Conservation (phyloP, 2,797 vertebrate genomes). For the Acipenser transmontanus region DNA sequence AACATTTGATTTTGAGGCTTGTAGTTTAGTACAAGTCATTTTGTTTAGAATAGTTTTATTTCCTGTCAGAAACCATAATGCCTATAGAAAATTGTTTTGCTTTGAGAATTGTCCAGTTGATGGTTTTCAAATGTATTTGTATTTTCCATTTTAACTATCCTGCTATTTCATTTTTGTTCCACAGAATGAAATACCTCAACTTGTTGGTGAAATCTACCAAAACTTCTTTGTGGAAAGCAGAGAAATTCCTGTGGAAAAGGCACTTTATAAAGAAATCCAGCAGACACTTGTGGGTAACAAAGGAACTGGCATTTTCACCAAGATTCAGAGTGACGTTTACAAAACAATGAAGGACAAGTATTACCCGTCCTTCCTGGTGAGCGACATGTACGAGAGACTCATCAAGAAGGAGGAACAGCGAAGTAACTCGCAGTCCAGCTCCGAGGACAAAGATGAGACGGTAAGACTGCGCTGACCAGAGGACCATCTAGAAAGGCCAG, state of each 20-base stretch:
- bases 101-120: too few species aligned
- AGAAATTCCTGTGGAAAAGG: conserved; percentile 91
- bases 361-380: conserved; percentile 93
- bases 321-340: conserved; percentile 80
- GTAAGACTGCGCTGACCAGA: conserved; percentile 52
- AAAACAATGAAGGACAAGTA: conserved; percentile 89
- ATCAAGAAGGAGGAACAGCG: conserved; percentile 75
- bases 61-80: too few species aligned
- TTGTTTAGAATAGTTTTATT: too few species aligned
- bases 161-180: conserved; percentile 8
- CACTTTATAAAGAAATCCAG: conserved; percentile 92
- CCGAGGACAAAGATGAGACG: conserved; percentile 75
- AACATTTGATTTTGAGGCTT: too few species aligned
- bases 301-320: conserved; percentile 86
- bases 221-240: conserved; percentile 93
- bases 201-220: conserved; percentile 97
- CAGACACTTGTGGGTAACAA: conserved; percentile 94
- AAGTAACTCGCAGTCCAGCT: conserved; percentile 58
- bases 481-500: too few species aligned
- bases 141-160: too few species aligned
- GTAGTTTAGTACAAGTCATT: too few species aligned
- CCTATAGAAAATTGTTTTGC: too few species aligned
- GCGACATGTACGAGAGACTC: conserved; percentile 83
- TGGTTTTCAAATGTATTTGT: too few species aligned
- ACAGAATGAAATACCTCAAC: conserved; percentile 75